Evolutionary conservation across 2,113 vertebrate genomes (phyloP), one percentile per base, ranked within the genome.

Genomic region (Seriola rivoliana): DNA sequence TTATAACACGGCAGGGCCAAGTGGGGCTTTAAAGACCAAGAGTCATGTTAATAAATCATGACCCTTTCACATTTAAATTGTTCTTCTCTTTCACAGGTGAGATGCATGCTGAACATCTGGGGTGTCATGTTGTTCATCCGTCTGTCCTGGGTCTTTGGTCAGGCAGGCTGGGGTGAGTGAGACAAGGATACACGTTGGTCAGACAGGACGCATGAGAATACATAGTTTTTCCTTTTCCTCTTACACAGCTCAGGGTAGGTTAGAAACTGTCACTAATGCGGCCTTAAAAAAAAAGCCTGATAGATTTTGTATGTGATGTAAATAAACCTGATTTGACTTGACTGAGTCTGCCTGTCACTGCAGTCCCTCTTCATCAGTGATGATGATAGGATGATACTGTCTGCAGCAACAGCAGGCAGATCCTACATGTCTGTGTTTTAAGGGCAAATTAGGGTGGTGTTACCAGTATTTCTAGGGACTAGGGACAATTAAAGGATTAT

Each of bases 61-160:
- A 62, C 13, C 16, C 9, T 36, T 10, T 5, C 44, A 48, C 29
- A 57, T 14, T 44, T 42, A 23, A 44, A 5, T 57, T 62, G 2
- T 68, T 69, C 40, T 82, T 84, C 29, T 86, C 17, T 86, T 88
- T 84, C 81, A 70, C 94, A 99, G 98, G 97, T 99, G 78, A 96
- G 98, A 92, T 99, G 98, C 84, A 99, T 99, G 98, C 92, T 99
- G 88, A 99, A 99, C 87, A 99, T 99, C 87, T 99, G 98, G 98
- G 98, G 98, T 21, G 98, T 99, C 84, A 99, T 99, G 98, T 95
- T 99, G 85, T 99, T 99, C 88, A 99, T 99, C 88, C 98, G 98
- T 77, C 97, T 99, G 76, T 99, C 98, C 76, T 99, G 98, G 98
- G 97, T 99, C 69, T 96, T 99, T 75, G 98, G 98, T 81, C 97